Percentiles rank a stretch among this genome's conserved stretches.
phyloP scores from a whole-genome alignment of 2,888 invertebrate genomes.

The Torymus texanus region DNA sequence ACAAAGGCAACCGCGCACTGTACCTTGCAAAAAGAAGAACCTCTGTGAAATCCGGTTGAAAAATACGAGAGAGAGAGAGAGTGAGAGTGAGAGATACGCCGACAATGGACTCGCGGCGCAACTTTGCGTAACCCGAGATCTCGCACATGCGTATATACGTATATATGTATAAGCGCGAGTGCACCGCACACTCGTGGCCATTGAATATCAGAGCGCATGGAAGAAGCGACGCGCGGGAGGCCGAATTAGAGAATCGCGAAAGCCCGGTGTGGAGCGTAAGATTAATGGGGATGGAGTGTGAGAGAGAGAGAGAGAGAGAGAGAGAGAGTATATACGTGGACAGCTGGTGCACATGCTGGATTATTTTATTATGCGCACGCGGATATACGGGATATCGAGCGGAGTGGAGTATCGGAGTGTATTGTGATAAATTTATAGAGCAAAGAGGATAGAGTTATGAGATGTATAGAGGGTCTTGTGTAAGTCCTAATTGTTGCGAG shows the following conservation, averaged over 20 bases:
- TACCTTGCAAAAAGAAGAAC: too few species aligned
- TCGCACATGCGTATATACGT: slow-evolving; percentile 14
- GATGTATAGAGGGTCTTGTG: neutral
- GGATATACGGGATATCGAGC: neutral
- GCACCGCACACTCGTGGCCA: neutral
- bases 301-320: too few species aligned
- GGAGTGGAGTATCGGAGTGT: neutral
- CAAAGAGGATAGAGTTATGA: neutral
- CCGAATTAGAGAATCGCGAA: neutral
- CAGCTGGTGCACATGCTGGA: slow-evolving; percentile 6
- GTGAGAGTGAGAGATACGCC: too few species aligned
- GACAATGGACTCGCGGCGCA: too few species aligned
- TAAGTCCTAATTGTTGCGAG: slow-evolving; percentile 13
- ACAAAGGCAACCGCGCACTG: too few species aligned
- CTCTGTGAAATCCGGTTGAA: too few species aligned
- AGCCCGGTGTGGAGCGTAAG: slow-evolving; percentile 1
- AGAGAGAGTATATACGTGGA: too few species aligned
- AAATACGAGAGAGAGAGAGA: too few species aligned
- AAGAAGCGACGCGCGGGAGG: slow-evolving; percentile 36
- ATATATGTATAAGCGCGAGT: too few species aligned
- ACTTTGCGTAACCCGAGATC: slow-evolving; percentile 65
- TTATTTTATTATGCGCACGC: slow-evolving; percentile 40
- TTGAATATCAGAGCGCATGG: slow-evolving; percentile 26
- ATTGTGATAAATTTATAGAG: slow-evolving; percentile 25
- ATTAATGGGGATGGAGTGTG: slow-evolving; percentile 10